Evolutionary conservation across 2,113 vertebrate species (phyloP), one percentile per base, ranked within the genome.

Genomic region (Alligator mississippiensis): DNA sequence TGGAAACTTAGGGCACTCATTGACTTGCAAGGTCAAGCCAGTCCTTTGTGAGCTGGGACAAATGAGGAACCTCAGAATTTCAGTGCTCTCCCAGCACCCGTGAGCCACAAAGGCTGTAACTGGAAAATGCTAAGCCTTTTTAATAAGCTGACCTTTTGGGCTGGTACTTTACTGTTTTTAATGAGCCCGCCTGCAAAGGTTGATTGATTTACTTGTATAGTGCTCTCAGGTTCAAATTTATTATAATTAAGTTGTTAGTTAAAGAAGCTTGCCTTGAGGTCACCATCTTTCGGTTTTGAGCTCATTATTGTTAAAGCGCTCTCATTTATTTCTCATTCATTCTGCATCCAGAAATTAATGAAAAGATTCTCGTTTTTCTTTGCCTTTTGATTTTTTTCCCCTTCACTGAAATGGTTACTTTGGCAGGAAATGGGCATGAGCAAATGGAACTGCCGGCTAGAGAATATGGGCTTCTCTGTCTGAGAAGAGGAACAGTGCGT

Each of bases 351-450:
- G 88, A 97, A 97, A 93, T 93, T 96, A 97, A 98, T 84, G 90
- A 96, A 90, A 68, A 86, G 68, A 92, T 86, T 97, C 70, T 77
- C 87, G 88, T 90, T 91, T 87, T 89, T 96, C 92, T 90, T 87
- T 5, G 1, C 22, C 10, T 64, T 75, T 14, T 13, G 15, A 47
- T 9, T 58, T 17, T 1, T 1, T 19, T 11, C 1, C 0, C 92
- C 25, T 1, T 75, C 72, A 66, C 88, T 75, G 30, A 54, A 62
- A 17, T 96, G 91, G 94, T 96, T 96, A 94, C 87, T 97, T 98
- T 97, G 98, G 97, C 97, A 98, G 95, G 92, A 96, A 88, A 90
- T 66, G 87, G 94, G 76, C 93, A 97, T 98, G 97, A 98, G 96
- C 87, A 79, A 98, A 97, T 97, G 98, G 97, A 98, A 98, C 94